These are phyloP conservation scores for Phortica okadai DNA, from an alignment of 2,888 invertebrate species.

Conservation along the genomic window DNA sequence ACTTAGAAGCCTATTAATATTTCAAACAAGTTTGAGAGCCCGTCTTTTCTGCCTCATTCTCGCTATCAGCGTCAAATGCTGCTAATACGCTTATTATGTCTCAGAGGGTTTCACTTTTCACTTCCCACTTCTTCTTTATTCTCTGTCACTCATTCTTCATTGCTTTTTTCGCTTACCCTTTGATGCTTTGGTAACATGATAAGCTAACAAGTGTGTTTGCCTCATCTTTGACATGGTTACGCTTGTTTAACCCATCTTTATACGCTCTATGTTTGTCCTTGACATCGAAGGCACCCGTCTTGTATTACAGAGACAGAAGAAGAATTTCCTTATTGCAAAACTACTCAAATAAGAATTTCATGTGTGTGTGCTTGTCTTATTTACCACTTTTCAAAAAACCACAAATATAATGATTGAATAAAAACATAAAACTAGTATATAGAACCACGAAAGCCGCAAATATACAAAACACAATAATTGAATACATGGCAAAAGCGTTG, in stretches of 20 bases:
- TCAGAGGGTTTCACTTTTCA: constrained; percentile 35
- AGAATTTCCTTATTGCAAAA: background rate
- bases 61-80: constrained; percentile 42
- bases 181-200: constrained; percentile 56
- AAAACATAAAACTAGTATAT: background rate
- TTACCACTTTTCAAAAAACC: background rate
- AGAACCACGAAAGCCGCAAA: background rate
- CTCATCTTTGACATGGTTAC: constrained; percentile 51
- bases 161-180: background rate
- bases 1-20: background rate
- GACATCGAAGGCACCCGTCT: background rate
- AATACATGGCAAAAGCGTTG: background rate
- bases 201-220: constrained; percentile 68
- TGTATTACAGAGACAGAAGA: background rate
- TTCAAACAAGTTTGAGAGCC: background rate
- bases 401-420: background rate
- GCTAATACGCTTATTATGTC: constrained; percentile 63
- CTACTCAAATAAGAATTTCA: background rate
- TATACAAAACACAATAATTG: background rate
- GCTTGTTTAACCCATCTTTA: background rate
- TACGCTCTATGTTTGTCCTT: constrained; percentile 1
- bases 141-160: background rate
- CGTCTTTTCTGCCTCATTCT: constrained; percentile 22
- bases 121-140: background rate
- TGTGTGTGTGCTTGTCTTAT: background rate